Base-by-base conservation (phyloP, 2,797 vertebrate species). In the Saxicola maurus region DNA sequence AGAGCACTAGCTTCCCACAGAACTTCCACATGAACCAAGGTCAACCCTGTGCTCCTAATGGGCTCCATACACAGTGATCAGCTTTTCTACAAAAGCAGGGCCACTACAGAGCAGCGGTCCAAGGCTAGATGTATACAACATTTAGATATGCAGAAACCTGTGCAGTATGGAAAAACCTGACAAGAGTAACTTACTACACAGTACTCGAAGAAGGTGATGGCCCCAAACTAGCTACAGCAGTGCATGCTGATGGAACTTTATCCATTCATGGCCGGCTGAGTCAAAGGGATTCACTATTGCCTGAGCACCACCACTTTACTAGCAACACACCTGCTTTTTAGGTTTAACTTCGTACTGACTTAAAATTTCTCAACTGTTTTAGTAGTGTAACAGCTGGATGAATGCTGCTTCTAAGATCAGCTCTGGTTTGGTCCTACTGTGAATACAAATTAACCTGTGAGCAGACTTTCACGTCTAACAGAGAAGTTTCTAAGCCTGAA, bases 211-310 rank as follows among this genome's bases (percentile, higher is more conserved):
- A 24, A 75, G 45, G 0, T 28, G 17, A 8, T 33, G 46, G 38
- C 28, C n/a, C n/a, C 61, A 73, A 33, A 48, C 4, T 23, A 60
- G 10, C 45, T 33, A 3, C 7, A 52, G 48, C 48, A 45, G 51
- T 7, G 21, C 46, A 11, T 2, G 28, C 35, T 79, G 10, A 35
- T 31, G 40, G 24, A 40, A 43, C 10, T 45, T 14, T 19, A 31
- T 9, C 45, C 31, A 18, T 38, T 79, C 30, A 19, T 6, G 24
- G 37, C 33, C 38, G 17, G 16, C 61, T 31, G 17, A 56, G 27
- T 12, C 1, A 4, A 68, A 55, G 17, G 1, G 17, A 52, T 52
- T 66, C 24, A 5, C 31, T 42, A 1, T 1, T 20, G 28, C 23
- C 17, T 13, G 30, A 53, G 23, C 13, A 28, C 3, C 25, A n/a